Conservation (phyloP, 2,797 vertebrate genomes). For the Macropodus opercularis region DNA sequence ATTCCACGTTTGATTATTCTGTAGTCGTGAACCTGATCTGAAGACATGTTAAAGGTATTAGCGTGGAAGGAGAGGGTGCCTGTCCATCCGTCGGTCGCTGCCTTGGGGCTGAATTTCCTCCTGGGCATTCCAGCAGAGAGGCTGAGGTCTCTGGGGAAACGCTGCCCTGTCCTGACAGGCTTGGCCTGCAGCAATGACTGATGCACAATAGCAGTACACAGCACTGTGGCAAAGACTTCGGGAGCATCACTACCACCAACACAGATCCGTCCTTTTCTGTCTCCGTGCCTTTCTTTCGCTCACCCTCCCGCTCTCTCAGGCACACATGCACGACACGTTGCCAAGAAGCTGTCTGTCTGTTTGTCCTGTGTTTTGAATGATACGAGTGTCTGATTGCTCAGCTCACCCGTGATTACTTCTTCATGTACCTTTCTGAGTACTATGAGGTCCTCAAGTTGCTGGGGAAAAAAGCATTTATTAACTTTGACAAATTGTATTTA, state of each 20-base stretch:
- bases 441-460: conserved; percentile 4
- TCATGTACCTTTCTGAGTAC: not conserved
- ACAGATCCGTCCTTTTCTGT: conserved; percentile 51
- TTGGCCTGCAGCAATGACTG: conserved; percentile 78
- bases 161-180: conserved; percentile 75
- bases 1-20: not conserved
- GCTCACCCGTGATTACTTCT: conserved; percentile 35
- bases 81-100: conserved; percentile 42
- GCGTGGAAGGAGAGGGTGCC: conserved; percentile 18
- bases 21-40: not conserved
- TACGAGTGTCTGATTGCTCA: conserved; percentile 57
- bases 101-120: conserved; percentile 53
- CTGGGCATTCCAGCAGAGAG: conserved; percentile 74
- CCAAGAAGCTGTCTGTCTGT: conserved; percentile 67
- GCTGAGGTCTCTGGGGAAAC: conserved; percentile 84
- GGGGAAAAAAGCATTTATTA: no score
- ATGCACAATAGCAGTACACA: conserved; percentile 72
- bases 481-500: not conserved
- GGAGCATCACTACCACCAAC: conserved; percentile 67
- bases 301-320: conserved; percentile 28
- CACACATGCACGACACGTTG: conserved; percentile 16
- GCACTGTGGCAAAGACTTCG: conserved; percentile 46
- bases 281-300: conserved; percentile 19
- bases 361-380: conserved; percentile 58
- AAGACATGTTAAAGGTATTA: conserved; percentile 10